Evolutionary conservation across 2,797 vertebrate species (phyloP).

Genomic region (Enteromius paludinosus): DNA sequence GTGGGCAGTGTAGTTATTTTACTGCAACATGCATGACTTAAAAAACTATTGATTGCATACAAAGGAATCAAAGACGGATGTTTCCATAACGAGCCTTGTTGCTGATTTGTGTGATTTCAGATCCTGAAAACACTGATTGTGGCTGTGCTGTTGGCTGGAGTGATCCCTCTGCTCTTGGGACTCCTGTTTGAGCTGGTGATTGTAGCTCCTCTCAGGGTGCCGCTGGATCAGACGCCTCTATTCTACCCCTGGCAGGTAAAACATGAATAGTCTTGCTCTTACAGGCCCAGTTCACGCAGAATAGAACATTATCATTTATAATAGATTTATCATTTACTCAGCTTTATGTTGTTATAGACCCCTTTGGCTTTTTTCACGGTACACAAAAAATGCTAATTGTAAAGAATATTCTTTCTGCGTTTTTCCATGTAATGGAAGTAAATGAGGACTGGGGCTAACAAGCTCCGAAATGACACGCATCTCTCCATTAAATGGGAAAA

Average conservation of each 20-base stretch:
- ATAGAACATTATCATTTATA: neutral
- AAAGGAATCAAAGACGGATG: neutral
- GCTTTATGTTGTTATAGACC: neutral
- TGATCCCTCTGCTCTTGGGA: constrained; percentile 92
- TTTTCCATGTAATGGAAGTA: neutral
- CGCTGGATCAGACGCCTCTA: constrained; percentile 96
- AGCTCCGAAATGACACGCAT: neutral
- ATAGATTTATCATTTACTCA: neutral
- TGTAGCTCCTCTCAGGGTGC: constrained; percentile 94
- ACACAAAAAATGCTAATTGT: neutral
- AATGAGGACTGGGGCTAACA: neutral
- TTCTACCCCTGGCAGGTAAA: constrained; percentile 98
- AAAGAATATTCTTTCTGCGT: neutral
- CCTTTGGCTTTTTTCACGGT: neutral
- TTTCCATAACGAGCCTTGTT: neutral
- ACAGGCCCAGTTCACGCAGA: neutral
- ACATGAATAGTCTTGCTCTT: neutral
- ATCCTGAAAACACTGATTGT: constrained; percentile 97
- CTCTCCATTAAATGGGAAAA: neutral
- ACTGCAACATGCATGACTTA: neutral
- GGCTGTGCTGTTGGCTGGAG: constrained; percentile 91
- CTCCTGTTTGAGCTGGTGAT: constrained; percentile 96
- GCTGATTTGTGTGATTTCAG: constrained; percentile 67
- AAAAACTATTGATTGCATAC: neutral
- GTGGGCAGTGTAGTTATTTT: neutral